Base-by-base conservation (phyloP, 1,140 invertebrate species). In the Philotrypesis tridentata region DNA sequence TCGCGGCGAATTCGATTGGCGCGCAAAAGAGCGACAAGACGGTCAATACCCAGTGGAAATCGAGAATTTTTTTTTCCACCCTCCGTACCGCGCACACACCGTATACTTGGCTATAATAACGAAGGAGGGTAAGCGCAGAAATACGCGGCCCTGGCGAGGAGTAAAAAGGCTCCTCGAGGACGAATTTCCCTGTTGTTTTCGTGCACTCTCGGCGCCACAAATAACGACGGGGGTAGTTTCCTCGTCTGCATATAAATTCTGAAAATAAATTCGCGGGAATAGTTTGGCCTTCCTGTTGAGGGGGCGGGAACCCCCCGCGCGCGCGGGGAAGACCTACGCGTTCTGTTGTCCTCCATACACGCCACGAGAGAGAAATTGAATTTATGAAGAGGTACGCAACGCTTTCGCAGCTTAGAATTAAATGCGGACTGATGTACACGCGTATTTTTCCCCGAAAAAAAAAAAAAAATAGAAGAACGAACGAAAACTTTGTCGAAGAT, bases 1-100 rank as follows among this genome's bases (percentile, higher is more conserved):
- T 31, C 78, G 61, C 78, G 23, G 60, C 48, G 33, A 27, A 73
- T 73, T 74, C 71, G 61, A 80, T 80, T 80, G 61, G 61, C 33
- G 11, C 68, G 33, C 6, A 70, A 37, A 70, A 70, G 29, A 31
- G 21, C 29, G 3, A 43, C 23, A 5, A 27, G 27, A 55, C 9
- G 31, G 48, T 61, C 65, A 60, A 79, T 79, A 71, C 77, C 43
- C 40, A 70, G 11, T 55, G 68, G 67, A 71, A 79, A 71, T 79
- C 43, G 48, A 79, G 48, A 72, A 33, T 40, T 25, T 65, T 23
- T 55, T 55, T n/a, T 17, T 21, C 17, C 33, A 37, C 4, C 12
- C 43, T 48, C 17, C n/a, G n/a, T n/a, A n/a, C n/a, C n/a, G n/a
- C n/a, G n/a, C n/a, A n/a, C n/a, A n/a, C n/a, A n/a, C n/a, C n/a